Base-by-base conservation (phyloP, 2,113 vertebrate species). In the Spilogale gracilis region DNA sequence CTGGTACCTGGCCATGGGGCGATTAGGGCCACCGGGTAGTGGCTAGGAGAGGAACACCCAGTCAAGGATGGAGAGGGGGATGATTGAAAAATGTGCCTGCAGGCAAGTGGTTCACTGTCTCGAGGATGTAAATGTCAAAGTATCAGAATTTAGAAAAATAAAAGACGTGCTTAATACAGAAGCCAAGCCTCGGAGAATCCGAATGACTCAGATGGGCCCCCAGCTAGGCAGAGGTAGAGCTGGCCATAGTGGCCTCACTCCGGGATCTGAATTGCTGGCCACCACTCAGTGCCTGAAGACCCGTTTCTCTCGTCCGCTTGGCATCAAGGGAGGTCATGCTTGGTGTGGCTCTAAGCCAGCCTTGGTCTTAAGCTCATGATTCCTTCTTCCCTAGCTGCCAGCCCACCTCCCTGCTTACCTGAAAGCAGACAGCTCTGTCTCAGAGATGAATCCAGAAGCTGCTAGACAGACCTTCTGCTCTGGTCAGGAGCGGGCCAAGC, bases 271-370 rank as follows among this genome's bases (percentile, higher is more conserved):
- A 43, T 6, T 45, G 67, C 71, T 13, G 17, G 38, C 23, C 6
- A 0, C 30, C 2, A 17, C 16, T 27, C 5, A 2, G 60, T 16
- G 32, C 43, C 8, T 0, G 3, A 32, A 23, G 6, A 25, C 30
- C 27, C 20, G 14, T 32, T 45, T 56, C 30, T 91, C n/a, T 48
- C 11, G 48, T 3, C 12, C 9, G 3, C 7, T 9, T 10, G 1
- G 43, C 20, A 32, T 48, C 23, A 9, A 52, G 32, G 18, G 73
- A 7, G 32, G 60, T 52, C 45, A 9, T 4, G 13, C 21, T 91
- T 43, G 6, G 1, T 7, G 2, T 38, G 17, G 14, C 74, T 25
- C 32, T 43, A 16, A 13, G 12, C 38, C 9, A 69, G n/a, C 25
- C 54, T 84, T 27, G 32, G 45, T 38, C 11, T 76, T 45, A 67